Base-by-base conservation (phyloP, 2,113 vertebrate species). In the Nesospiza acunhae region DNA sequence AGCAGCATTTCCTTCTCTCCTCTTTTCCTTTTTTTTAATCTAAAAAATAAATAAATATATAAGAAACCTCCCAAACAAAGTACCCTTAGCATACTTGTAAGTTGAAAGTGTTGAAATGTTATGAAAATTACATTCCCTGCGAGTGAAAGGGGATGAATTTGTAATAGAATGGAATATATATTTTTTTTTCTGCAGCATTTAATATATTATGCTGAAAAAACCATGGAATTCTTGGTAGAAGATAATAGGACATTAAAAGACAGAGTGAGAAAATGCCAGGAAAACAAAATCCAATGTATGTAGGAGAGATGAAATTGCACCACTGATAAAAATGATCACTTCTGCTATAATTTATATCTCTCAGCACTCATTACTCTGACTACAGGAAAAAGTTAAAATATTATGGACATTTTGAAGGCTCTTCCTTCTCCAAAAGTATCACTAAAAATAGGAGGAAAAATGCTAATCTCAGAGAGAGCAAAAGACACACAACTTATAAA, bases 1-100 rank as follows among this genome's bases (percentile, higher is more conserved):
- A 93, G 83, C 89, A 94, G 95, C 93, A 88, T 91, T 97, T 97
- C 90, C 41, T 64, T 94, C 49, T 67, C 85, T 83, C 53, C 14
- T 87, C 11, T 73, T 89, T 70, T 93, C 39, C 50, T 93, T 55
- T 88, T 87, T 62, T 24, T 20, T 1, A 6, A 73, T 70, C 42
- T 53, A 68, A 15, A 28, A 93, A 93, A 68, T 62, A 96, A 87
- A 87, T 77, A 89, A 69, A 92, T 88, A 56, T 60, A 50, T 78
- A 78, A 78, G 64, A 89, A 87, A 21, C 7, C 22, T 56, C 42
- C 37, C 42, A 47, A 94, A 67, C 30, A 70, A 88, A 91, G 88
- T 59, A 27, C 74, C 59, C 28, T 93, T 91, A 44, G 17, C 68
- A 62, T 76, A 77, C 41, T 64, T 63, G 68, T 77, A 44, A 1